phyloP scores from a whole-genome alignment of 1,140 invertebrate genomes.

The Lanistes nyassanus region DNA sequence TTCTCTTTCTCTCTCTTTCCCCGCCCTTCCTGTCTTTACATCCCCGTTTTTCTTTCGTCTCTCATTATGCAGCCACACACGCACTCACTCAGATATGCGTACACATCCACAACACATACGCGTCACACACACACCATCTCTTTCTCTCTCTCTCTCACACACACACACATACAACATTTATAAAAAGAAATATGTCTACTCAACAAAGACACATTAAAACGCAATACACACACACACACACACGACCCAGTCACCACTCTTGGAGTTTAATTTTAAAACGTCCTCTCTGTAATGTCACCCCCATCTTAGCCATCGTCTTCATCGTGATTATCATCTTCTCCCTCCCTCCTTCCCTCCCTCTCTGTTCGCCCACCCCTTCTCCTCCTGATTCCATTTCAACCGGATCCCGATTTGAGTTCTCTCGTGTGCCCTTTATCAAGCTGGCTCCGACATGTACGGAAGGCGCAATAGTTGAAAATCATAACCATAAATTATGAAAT shows the following conservation, averaged over 20 bases:
- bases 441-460: not conserved
- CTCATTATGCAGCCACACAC: not conserved
- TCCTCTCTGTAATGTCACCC: too few species aligned
- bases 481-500: conserved; percentile 14
- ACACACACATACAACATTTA: conserved; percentile 10
- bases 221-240: conserved; percentile 11
- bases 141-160: conserved; percentile 14
- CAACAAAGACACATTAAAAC: not conserved
- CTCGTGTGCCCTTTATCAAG: not conserved
- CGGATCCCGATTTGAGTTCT: not conserved
- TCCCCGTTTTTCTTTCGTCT: not conserved
- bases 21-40: not conserved
- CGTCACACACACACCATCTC: not conserved
- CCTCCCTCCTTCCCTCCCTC: not conserved
- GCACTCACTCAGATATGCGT: not conserved
- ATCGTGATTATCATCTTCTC: too few species aligned
- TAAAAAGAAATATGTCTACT: too few species aligned
- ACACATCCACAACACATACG: not conserved
- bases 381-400: not conserved
- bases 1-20: not conserved
- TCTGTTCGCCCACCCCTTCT: not conserved
- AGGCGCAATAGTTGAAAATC: conserved; percentile 1
- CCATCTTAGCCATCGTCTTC: too few species aligned
- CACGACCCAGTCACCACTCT: too few species aligned
- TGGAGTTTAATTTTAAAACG: too few species aligned